Evolutionary conservation across 1,140 invertebrate genomes (phyloP).

Genomic region (Lanistes nyassanus): DNA sequence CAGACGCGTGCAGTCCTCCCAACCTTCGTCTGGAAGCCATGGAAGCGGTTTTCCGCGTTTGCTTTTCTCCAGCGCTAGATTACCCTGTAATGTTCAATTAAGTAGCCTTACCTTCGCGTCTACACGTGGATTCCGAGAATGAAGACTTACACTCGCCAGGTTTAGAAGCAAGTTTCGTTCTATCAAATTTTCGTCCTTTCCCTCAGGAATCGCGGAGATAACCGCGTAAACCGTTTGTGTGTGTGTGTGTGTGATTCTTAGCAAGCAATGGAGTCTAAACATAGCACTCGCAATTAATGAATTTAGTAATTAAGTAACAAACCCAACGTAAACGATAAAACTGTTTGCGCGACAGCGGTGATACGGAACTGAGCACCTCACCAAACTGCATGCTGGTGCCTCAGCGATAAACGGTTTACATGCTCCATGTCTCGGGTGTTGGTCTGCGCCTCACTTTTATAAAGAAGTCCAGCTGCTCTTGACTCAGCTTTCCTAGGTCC

Average conservation of each 20-base stretch:
- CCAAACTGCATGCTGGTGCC: background rate
- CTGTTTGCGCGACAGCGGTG: no score
- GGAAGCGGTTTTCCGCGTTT: constrained; percentile 73
- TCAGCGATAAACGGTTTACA: background rate
- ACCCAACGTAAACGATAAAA: no score
- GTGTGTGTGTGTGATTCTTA: background rate
- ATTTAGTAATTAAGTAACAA: no score
- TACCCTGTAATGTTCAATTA: constrained; percentile 69
- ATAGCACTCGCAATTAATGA: background rate
- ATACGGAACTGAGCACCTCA: no score
- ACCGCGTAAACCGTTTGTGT: no score
- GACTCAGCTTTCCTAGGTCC: constrained; percentile 73
- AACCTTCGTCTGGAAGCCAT: constrained; percentile 79
- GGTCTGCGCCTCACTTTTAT: constrained; percentile 73
- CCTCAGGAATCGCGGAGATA: no score
- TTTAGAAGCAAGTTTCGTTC: no score
- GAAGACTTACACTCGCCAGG: no score
- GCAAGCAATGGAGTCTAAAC: background rate
- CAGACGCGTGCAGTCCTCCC: constrained; percentile 84
- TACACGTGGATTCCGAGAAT: no score
- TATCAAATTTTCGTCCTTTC: no score
- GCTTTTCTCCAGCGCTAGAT: constrained; percentile 79
- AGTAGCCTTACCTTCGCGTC: background rate
- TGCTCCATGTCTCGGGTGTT: background rate
- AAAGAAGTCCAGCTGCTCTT: constrained; percentile 86